These are phyloP conservation scores for Mus pahari DNA, from an alignment of 2,113 vertebrate genomes.

Conservation along the genomic window DNA sequence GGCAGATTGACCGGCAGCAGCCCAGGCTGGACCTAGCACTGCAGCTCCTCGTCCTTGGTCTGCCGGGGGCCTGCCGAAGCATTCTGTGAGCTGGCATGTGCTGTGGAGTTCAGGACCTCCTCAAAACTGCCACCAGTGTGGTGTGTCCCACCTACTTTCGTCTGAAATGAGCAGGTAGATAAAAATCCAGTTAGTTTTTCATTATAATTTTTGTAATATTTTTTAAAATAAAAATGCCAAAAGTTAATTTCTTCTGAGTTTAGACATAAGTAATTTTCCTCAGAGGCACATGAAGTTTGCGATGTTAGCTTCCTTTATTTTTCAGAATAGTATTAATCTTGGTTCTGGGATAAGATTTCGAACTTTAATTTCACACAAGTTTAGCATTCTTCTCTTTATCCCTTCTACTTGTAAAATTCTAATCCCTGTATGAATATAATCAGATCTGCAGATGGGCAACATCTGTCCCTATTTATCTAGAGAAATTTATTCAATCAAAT, in stretches of 20 bases:
- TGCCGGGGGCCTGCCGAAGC: conserved; percentile 84
- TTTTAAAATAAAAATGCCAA: not conserved
- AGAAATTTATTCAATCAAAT: not conserved
- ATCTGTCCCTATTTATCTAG: not conserved
- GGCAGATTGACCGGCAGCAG: not conserved
- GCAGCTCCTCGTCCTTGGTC: conserved; percentile 86
- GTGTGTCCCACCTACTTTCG: conserved; percentile 92
- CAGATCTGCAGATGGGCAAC: not conserved
- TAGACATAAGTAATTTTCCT: not conserved
- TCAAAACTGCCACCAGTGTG: conserved; percentile 93
- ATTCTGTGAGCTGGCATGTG: conserved; percentile 94
- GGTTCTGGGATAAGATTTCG: not conserved
- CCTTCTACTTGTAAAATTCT: not conserved
- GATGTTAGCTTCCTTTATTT: not conserved
- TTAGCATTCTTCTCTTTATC: not conserved
- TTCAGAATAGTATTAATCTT: not conserved
- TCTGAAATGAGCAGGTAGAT: conserved; percentile 85
- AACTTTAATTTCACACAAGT: not conserved
- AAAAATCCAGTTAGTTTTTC: not conserved
- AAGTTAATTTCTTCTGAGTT: not conserved
- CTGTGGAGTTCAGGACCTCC: conserved; percentile 96
- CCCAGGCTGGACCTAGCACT: conserved; percentile 84
- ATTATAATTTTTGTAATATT: not conserved
- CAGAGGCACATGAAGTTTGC: not conserved
- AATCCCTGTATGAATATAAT: not conserved